Conservation (phyloP, 2,888 invertebrate species). For the Pyralis farinalis region DNA sequence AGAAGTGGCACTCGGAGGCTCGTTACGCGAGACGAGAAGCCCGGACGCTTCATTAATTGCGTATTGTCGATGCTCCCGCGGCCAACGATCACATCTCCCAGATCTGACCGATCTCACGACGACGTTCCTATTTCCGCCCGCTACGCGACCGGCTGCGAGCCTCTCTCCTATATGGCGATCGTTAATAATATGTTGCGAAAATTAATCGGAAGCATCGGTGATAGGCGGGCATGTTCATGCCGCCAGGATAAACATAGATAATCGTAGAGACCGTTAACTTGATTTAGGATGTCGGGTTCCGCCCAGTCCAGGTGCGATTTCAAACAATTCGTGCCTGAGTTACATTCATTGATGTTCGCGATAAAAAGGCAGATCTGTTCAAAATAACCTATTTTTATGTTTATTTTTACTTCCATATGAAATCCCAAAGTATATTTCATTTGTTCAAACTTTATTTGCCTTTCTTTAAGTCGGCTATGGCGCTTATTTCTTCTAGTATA, state of each 20-base stretch:
- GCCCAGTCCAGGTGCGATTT: conserved; percentile 27
- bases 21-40: conserved; percentile 54
- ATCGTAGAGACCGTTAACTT: conserved; percentile 50
- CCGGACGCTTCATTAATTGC: conserved; percentile 62
- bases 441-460: too few species aligned
- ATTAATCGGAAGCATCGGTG: conserved; percentile 65
- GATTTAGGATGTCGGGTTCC: conserved; percentile 49
- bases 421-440: too few species aligned
- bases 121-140: conserved; percentile 41
- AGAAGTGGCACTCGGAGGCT: conserved; percentile 47
- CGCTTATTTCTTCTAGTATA: too few species aligned
- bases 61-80: conserved; percentile 55
- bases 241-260: conserved; percentile 63
- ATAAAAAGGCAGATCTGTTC: too few species aligned
- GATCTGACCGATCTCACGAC: conserved; percentile 46
- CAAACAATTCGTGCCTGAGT: conserved; percentile 5
- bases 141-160: conserved; percentile 24
- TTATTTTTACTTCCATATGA: too few species aligned
- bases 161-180: conserved; percentile 38
- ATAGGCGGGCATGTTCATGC: conserved; percentile 52
- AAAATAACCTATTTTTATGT: too few species aligned
- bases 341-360: too few species aligned
- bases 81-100: conserved; percentile 46
- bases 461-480: too few species aligned
- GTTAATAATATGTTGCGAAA: conserved; percentile 44